A percentile compares a stretch with the other conserved stretches of the same genome.
phyloP scores from a whole-genome alignment of 2,888 invertebrate species.

The Yponomeuta malinellus region DNA sequence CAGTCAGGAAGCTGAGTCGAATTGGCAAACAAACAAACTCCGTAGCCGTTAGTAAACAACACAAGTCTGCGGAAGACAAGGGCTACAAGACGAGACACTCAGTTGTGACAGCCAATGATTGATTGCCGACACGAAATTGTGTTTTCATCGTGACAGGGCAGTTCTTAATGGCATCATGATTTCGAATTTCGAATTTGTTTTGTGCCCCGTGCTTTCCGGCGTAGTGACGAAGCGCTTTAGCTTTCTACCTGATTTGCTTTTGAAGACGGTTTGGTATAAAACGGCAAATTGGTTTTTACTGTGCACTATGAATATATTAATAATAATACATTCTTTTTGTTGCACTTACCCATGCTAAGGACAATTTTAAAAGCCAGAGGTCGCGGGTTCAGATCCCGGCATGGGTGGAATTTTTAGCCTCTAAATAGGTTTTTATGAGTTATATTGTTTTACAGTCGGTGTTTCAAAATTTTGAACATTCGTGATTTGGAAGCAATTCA shows the following conservation, averaged over 20 bases:
- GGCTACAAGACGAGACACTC: slow-evolving; percentile 1
- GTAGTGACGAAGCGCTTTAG: background rate
- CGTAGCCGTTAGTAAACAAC: background rate
- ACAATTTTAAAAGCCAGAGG: too few species aligned
- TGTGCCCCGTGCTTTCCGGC: background rate
- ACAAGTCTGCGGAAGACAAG: background rate
- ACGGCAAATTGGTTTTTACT: too few species aligned
- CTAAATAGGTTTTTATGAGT: too few species aligned
- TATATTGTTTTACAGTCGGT: too few species aligned
- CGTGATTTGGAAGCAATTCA: too few species aligned
- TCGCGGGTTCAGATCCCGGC: too few species aligned
- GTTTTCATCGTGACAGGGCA: background rate
- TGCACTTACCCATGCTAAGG: too few species aligned
- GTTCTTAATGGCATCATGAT: slow-evolving; percentile 1
- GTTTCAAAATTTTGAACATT: too few species aligned
- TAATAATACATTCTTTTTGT: too few species aligned
- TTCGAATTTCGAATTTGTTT: background rate
- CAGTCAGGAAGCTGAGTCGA: background rate
- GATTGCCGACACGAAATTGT: background rate
- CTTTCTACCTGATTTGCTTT: background rate
- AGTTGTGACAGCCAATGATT: background rate
- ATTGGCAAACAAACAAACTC: background rate
- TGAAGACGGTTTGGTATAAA: too few species aligned
- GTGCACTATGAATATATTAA: too few species aligned
- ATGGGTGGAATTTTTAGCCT: too few species aligned